phyloP scores from a whole-genome alignment of 2,113 vertebrate species.

The Anthoscopus minutus region DNA sequence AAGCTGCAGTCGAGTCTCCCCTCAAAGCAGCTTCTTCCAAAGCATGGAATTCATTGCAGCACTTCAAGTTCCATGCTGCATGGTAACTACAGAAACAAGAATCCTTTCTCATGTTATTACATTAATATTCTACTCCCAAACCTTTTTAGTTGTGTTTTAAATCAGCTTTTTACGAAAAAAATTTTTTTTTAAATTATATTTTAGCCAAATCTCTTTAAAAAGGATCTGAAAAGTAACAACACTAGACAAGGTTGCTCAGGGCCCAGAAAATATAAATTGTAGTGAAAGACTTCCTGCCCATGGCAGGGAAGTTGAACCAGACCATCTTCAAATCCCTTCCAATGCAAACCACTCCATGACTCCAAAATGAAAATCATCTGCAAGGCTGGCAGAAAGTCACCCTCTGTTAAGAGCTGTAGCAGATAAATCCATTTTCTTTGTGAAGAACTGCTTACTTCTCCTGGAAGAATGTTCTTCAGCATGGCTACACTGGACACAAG shows the following conservation, averaged over 20 bases:
- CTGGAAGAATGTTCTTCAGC: not conserved
- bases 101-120: not conserved
- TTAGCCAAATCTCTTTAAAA: not conserved
- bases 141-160: not conserved
- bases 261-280: not conserved
- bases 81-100: not conserved
- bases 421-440: not conserved
- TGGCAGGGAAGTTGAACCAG: not conserved
- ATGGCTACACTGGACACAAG: rapidly evolving
- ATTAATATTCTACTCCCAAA: not conserved
- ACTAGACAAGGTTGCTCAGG: not conserved
- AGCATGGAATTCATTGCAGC: not conserved
- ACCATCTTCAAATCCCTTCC: not conserved
- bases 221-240: not conserved
- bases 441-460: not conserved
- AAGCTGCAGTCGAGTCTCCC: not conserved
- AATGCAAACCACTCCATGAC: not conserved
- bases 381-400: not conserved
- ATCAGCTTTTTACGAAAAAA: not conserved
- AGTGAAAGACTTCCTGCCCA: not conserved
- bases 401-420: not conserved
- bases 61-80: not conserved
- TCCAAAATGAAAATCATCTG: rapidly evolving
- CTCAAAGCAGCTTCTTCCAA: not conserved
- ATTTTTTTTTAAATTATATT: rapidly evolving